Evolutionary conservation across 2,113 vertebrate genomes (phyloP), one percentile per base, ranked within the genome.

Genomic region (Carollia perspicillata): DNA sequence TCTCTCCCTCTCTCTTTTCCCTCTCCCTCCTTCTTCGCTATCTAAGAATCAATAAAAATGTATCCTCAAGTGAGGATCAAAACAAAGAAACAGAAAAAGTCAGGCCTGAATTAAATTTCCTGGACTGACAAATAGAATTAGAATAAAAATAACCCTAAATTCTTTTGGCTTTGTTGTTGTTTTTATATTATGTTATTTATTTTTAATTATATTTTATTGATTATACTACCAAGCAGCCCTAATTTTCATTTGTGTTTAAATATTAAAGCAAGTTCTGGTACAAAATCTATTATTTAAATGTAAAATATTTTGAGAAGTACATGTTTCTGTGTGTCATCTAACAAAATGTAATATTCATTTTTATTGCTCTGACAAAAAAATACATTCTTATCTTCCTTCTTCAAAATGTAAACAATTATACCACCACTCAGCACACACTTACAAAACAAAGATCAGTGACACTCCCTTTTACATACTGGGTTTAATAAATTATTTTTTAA

Each of bases 171-270:
- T 60, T 60, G 58, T 28, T 28, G 58, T 60, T 60, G 23, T 60
- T 60, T 60, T 28, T 4, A 60, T 28, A 60, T 60, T 60, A 58
- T 58, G 22, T 58, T 58, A 26, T 58, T 58, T 58, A 28, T 60
- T 60, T 60, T 60, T 60, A 60, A 60, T 60, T 60, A 60, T 28
- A 28, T 60, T 28, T 28, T 28, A 60, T 60, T 60, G 58, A 60
- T 28, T 60, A 60, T 60, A 60, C 23, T 28, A 60, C 58, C 26
- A 60, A 60, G 11, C 9, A 60, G 58, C 58, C 42, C 11, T 79
- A 83, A 84, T 88, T 84, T 93, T n/a, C 33, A 66, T 35, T 72
- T 95, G 49, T 23, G 12, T 55, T 93, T 86, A 51, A 84, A 68
- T 75, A 74, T 74, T n/a, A 74, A 63, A 13, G 69, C 12, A 86